A percentile compares a stretch with the other conserved stretches of the same genome.
Evolutionary conservation across 2,888 invertebrate species (phyloP).

Genomic region (Agonopterix subpropinquella): DNA sequence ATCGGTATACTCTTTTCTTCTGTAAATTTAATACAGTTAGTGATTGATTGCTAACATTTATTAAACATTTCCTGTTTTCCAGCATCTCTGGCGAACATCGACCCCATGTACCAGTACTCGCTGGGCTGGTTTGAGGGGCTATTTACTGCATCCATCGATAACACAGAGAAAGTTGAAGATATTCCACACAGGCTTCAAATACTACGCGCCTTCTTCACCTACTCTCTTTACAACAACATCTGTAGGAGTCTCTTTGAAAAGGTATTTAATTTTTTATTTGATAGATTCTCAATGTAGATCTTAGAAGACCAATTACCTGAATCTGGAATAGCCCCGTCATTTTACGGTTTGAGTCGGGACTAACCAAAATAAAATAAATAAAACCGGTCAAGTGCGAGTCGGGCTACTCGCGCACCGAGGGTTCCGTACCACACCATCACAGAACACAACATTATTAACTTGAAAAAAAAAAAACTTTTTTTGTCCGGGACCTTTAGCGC

Average conservation of each 20-base stretch:
- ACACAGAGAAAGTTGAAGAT: conserved; percentile 89
- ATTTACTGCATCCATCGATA: conserved; percentile 90
- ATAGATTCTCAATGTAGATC: too few relatives aligned
- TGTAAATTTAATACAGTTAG: neutral
- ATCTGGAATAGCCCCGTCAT: too few relatives aligned
- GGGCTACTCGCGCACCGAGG: too few relatives aligned
- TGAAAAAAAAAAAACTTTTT: too few relatives aligned
- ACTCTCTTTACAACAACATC: conserved; percentile 92
- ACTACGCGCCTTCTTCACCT: conserved; percentile 88
- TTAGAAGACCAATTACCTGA: too few relatives aligned
- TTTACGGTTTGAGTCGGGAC: too few relatives aligned
- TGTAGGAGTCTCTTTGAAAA: conserved; percentile 96
- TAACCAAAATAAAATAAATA: too few relatives aligned
- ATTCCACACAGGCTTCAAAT: conserved; percentile 83
- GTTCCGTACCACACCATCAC: too few relatives aligned
- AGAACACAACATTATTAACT: too few relatives aligned
- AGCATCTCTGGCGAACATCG: conserved; percentile 92
- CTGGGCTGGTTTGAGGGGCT: conserved; percentile 95
- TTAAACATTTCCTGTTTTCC: conserved; percentile 15
- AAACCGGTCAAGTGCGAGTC: too few relatives aligned
- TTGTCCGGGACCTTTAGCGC: too few relatives aligned
- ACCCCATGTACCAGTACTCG: conserved; percentile 99
- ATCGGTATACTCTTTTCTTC: conserved; percentile 75
- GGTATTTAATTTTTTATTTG: conserved; percentile 50
- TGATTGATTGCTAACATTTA: neutral